Evolutionary conservation across 2,797 vertebrate species (phyloP).

Genomic region (Sebastes variabilis): DNA sequence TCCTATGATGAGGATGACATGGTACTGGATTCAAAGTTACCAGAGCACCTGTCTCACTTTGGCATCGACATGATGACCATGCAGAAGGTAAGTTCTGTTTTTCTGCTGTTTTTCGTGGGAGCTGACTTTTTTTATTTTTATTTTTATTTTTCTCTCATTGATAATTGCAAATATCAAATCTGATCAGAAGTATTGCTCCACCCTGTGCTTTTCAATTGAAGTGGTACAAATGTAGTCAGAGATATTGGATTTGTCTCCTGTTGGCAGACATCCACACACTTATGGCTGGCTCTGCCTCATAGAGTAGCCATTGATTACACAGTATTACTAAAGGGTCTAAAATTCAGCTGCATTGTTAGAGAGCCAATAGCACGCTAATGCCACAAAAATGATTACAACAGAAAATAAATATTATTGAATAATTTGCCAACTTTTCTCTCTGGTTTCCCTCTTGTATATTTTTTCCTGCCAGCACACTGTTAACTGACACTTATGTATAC

Average conservation of each 20-base stretch:
- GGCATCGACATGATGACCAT: slow-evolving; percentile 99
- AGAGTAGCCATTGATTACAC: slow-evolving; percentile 28
- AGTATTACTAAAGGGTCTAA: slow-evolving; percentile 1
- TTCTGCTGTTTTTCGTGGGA: neutral
- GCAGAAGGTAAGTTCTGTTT: slow-evolving; percentile 88
- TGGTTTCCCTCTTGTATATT: neutral
- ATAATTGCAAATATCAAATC: neutral
- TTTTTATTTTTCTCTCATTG: neutral
- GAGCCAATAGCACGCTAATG: neutral
- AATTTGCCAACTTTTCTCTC: neutral
- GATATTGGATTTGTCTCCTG: slow-evolving; percentile 22
- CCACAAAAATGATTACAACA: neutral
- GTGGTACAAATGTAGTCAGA: slow-evolving; percentile 17
- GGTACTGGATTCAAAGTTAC: slow-evolving; percentile 95
- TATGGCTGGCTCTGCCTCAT: slow-evolving; percentile 19
- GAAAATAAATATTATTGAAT: neutral
- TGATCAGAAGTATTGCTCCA: neutral
- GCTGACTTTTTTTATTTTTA: neutral
- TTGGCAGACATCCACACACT: slow-evolving; percentile 32
- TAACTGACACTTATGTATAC: neutral
- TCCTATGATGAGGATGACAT: slow-evolving; percentile 99
- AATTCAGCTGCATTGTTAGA: slow-evolving; percentile 1
- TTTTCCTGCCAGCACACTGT: neutral
- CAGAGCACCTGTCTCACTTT: slow-evolving; percentile 95
- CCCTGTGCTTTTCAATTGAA: neutral